phyloP scores from a whole-genome alignment of 2,113 vertebrate genomes.

The Vulpes ferrilata region DNA sequence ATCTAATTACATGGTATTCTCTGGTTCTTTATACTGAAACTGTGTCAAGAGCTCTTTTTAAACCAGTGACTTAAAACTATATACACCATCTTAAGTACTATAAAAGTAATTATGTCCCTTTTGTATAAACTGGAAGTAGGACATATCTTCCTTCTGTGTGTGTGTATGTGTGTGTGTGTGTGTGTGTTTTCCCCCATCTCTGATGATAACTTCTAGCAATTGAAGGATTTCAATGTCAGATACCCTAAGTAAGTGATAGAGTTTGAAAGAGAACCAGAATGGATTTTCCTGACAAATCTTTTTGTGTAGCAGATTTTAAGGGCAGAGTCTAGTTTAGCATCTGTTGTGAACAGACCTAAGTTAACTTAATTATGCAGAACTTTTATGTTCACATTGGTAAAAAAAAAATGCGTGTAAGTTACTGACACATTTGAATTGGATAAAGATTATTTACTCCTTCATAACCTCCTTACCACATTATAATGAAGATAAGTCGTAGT shows the following conservation, averaged over 20 bases:
- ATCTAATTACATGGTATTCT: background rate
- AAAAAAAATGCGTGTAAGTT: background rate
- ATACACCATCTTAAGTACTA: background rate
- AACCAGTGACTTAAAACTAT: background rate
- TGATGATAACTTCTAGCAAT: background rate
- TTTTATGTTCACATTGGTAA: background rate
- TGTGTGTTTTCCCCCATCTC: background rate
- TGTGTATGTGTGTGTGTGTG: too few species aligned
- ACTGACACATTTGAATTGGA: background rate
- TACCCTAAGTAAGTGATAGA: background rate
- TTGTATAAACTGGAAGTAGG: background rate
- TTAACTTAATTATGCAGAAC: slow-evolving; percentile 6
- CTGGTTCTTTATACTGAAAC: background rate
- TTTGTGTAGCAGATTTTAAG: background rate
- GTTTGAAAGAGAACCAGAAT: background rate
- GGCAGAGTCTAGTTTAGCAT: background rate
- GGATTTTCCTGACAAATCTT: slow-evolving; percentile 20
- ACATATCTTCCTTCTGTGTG: background rate
- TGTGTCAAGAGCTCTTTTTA: background rate
- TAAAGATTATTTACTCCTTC: background rate
- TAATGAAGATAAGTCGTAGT: background rate
- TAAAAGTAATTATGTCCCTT: background rate
- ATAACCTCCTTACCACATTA: background rate
- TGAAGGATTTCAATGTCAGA: slow-evolving; percentile 45
- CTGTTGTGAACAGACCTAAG: slow-evolving; percentile 14